phyloP scores from a whole-genome alignment of 2,113 vertebrate genomes.

The Notechis scutatus region DNA sequence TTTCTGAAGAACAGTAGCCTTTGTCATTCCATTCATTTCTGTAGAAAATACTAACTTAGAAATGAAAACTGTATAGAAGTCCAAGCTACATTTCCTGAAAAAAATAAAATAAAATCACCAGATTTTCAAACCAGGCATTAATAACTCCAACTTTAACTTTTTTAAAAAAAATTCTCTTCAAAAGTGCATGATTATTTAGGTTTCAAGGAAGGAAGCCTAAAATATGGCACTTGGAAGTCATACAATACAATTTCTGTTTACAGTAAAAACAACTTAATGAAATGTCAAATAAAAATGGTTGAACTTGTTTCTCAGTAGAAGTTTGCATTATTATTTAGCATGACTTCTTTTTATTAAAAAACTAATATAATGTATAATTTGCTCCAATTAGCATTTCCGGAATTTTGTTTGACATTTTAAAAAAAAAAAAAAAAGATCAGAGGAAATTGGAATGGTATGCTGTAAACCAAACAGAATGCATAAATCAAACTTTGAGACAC shows the following conservation, averaged over 20 bases:
- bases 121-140: neutral
- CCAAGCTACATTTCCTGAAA: neutral
- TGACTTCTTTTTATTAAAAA: neutral
- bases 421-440: neutral
- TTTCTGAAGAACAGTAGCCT: neutral
- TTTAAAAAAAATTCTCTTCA: neutral
- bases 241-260: neutral
- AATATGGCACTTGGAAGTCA: neutral
- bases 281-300: neutral
- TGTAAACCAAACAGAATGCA: constrained; percentile 15
- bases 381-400: neutral
- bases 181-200: neutral
- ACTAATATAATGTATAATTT: neutral
- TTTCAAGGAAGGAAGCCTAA: neutral
- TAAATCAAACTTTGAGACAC: constrained; percentile 38
- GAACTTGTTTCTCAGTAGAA: neutral
- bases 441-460: neutral
- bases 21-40: neutral
- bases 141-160: neutral
- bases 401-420: neutral
- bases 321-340: neutral
- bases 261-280: neutral
- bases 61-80: neutral
- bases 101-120: neutral
- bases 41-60: neutral